A percentile compares a stretch with the other conserved stretches of the same genome.
phyloP scores from a whole-genome alignment of 2,888 invertebrate species.

The Lacanobia oleracea region DNA sequence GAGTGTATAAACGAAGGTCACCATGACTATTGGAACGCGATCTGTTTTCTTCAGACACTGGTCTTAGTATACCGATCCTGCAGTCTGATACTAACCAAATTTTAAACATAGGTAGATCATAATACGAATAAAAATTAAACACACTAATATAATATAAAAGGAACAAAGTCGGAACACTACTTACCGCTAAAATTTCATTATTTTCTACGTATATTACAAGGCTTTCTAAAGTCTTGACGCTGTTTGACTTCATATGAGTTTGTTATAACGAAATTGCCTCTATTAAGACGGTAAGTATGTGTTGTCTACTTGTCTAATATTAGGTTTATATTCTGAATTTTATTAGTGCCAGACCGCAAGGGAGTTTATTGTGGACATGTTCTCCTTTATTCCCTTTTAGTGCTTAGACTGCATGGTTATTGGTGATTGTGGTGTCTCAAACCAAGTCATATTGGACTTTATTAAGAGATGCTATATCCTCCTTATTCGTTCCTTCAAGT shows the following conservation, averaged over 20 bases:
- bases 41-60: not conserved
- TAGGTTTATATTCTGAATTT: conserved; percentile 29
- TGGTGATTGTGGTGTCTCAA: not conserved
- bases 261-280: conserved; percentile 58
- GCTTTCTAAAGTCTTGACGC: conserved; percentile 58
- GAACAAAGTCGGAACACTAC: conserved; percentile 42
- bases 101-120: not conserved
- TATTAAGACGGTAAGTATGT: conserved; percentile 52
- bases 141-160: conserved; percentile 23
- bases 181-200: conserved; percentile 56
- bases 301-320: conserved; percentile 48
- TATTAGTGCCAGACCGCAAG: conserved; percentile 30
- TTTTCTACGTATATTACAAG: conserved; percentile 58
- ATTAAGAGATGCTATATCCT: not conserved
- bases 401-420: not conserved
- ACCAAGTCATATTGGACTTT: not conserved
- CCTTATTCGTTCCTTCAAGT: not conserved
- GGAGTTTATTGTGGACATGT: conserved; percentile 17
- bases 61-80: not conserved
- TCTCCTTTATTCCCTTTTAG: conserved; percentile 2
- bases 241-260: conserved; percentile 59
- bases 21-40: not conserved
- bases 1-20: not conserved
- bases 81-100: not conserved
- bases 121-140: conserved; percentile 13